Conservation (phyloP, 2,888 invertebrate genomes). For the Xanthorhoe spadicearia region DNA sequence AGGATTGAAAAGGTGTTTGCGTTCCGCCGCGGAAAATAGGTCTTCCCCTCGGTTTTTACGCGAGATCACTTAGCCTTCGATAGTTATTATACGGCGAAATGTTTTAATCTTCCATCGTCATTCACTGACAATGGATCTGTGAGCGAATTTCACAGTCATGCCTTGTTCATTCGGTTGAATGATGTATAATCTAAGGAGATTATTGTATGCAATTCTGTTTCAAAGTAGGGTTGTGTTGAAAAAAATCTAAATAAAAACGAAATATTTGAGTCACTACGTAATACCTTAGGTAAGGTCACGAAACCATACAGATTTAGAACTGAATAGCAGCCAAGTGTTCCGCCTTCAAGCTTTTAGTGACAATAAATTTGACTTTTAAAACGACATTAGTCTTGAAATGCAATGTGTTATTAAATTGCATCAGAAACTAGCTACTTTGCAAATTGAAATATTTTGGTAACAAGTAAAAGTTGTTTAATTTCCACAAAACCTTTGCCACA, state of each 20-base stretch:
- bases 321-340: constrained; percentile 74
- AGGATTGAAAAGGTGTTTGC: constrained; percentile 85
- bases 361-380: constrained; percentile 55
- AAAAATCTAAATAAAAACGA: constrained; percentile 27
- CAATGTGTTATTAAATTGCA: constrained; percentile 43
- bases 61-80: constrained; percentile 82
- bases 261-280: constrained; percentile 55
- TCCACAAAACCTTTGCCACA: constrained; percentile 11
- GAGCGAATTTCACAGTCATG: constrained; percentile 77
- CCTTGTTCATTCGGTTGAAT: constrained; percentile 68
- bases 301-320: constrained; percentile 74
- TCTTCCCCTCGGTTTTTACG: constrained; percentile 77
- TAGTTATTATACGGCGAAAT: constrained; percentile 81
- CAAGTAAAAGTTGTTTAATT: constrained; percentile 34
- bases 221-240: constrained; percentile 47
- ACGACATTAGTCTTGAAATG: constrained; percentile 49
- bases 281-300: constrained; percentile 75
- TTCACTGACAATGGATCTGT: constrained; percentile 74
- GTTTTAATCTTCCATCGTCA: constrained; percentile 83
- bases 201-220: constrained; percentile 54
- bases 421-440: constrained; percentile 32
- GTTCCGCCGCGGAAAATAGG: constrained; percentile 78
- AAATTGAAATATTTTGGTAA: neutral
- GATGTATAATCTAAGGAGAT: constrained; percentile 50
- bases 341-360: constrained; percentile 56